These are phyloP conservation scores for Thecophora atra DNA, from an alignment of 2,888 invertebrate species.

Conservation along the genomic window DNA sequence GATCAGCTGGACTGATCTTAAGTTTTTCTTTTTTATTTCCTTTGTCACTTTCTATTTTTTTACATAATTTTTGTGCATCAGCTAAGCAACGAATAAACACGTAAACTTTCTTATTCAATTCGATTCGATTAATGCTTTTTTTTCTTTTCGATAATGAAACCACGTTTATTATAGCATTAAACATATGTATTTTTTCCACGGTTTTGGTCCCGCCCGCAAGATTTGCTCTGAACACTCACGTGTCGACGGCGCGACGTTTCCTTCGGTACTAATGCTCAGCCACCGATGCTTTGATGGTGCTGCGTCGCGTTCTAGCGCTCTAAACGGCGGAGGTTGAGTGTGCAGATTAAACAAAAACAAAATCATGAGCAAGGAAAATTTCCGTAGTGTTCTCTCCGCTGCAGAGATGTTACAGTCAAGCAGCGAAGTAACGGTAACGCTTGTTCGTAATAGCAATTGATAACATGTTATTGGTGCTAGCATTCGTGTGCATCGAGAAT, in stretches of 20 bases:
- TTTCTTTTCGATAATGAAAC: no score
- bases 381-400: not conserved
- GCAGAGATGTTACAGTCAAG: not conserved
- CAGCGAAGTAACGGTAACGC: not conserved
- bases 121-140: no score
- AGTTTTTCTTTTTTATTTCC: no score
- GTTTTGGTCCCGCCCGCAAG: not conserved
- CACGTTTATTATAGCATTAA: no score
- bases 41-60: no score
- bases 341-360: not conserved
- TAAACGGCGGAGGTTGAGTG: slow-evolving; percentile 23
- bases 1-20: no score
- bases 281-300: slow-evolving; percentile 41
- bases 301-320: slow-evolving; percentile 40
- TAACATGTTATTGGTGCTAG: not conserved
- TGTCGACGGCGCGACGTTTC: slow-evolving; percentile 66
- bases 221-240: slow-evolving; percentile 56
- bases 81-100: no score
- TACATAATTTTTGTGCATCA: no score
- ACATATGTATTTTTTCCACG: no score
- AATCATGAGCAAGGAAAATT: not conserved
- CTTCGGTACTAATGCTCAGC: slow-evolving; percentile 57
- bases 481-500: not conserved
- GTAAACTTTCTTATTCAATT: no score
- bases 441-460: not conserved